Percentiles rank a stretch among this genome's conserved stretches.
These are phyloP conservation scores for Notoglanidium macrostoma DNA, from an alignment of 2,797 vertebrate genomes.

Conservation along the genomic window DNA sequence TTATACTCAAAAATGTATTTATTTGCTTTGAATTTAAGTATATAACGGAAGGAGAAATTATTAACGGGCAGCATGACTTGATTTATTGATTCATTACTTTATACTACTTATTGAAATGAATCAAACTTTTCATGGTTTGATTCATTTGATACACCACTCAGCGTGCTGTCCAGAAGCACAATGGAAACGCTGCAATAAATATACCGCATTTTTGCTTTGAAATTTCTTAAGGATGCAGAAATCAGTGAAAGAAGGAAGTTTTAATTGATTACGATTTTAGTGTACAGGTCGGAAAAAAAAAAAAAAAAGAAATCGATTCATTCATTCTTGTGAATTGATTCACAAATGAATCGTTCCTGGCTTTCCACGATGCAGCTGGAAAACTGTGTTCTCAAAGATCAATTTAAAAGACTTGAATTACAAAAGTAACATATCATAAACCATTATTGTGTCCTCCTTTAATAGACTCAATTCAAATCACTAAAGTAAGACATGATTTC, in stretches of 20 bases:
- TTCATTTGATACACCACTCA: not conserved
- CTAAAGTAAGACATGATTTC: not conserved
- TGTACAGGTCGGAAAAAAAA: too few relatives aligned
- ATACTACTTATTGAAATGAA: not conserved
- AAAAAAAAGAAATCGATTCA: not conserved
- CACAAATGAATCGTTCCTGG: not conserved
- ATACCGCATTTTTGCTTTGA: not conserved
- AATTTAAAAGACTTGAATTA: not conserved
- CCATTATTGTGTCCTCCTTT: not conserved
- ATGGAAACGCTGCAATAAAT: not conserved
- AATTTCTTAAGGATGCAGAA: not conserved
- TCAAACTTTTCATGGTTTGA: not conserved
- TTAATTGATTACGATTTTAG: not conserved
- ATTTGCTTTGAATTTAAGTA: too few relatives aligned
- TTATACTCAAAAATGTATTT: too few relatives aligned
- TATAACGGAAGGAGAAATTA: not conserved
- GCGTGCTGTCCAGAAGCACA: too few relatives aligned
- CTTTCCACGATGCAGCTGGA: not conserved
- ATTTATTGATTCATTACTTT: not conserved
- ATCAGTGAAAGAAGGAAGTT: not conserved
- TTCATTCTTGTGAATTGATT: not conserved
- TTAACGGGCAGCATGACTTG: not conserved
- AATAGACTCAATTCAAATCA: not conserved
- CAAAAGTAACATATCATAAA: not conserved
- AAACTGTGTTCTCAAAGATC: too few relatives aligned